Evolutionary conservation across 2,797 vertebrate species (phyloP), one percentile per base, ranked within the genome.

Genomic region (Lacerta bilineata): DNA sequence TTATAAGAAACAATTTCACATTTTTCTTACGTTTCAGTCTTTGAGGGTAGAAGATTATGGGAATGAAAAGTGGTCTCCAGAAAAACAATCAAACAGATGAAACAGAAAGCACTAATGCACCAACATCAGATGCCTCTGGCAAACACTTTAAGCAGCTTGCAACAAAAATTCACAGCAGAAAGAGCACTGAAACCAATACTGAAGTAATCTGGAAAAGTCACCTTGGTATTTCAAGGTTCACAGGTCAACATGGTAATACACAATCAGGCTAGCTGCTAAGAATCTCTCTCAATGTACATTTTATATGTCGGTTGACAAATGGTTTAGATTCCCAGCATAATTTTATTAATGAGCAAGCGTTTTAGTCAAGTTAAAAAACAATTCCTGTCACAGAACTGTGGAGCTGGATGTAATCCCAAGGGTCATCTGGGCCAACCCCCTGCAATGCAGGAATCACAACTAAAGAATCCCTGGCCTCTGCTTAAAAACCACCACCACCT

Each of bases 121-220:
- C 61, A 69, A 71, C 80, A 88, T 33, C 59, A 90, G n/a, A 36
- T 55, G 41, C 43, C 23, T 17, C 18, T 50, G 27, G 11, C 29
- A 84, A 13, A 17, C 71, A 43, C 39, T 43, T 85, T 75, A 84
- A 69, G 15, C 9, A 72, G 10, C 17, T 23, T 72, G 87, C 33
- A 75, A 83, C 83, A 88, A 91, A 86, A 43, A 84, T 80, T 84
- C 81, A 82, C 50, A 85, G 82, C 78, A 92, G 91, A 92, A 93
- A 88, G 84, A 91, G 87, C 55, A 90, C 27, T 8, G 84, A 87
- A 23, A 89, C 84, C 0, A 94, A 91, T 92, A 91, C 88, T 88
- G 87, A 33, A 77, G 43, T 85, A 85, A 23, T 91, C 7, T 50
- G 82, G 85, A 39, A 92, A 88, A 76, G 3, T 79, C 1, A 1